Base-by-base conservation (phyloP, 2,888 invertebrate species). In the Neocrepidodera transversa region DNA sequence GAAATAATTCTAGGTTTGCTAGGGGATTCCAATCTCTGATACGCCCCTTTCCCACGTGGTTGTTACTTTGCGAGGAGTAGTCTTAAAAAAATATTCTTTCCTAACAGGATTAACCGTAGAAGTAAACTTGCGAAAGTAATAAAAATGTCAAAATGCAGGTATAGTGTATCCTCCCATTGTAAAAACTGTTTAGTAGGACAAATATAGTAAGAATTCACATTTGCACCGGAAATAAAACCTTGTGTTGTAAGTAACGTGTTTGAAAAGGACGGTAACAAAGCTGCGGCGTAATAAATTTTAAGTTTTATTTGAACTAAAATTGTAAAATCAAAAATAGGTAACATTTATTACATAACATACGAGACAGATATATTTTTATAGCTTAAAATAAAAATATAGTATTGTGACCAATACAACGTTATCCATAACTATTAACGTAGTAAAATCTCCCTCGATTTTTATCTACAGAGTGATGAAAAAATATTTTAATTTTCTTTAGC, bases 1-100 rank as follows among this genome's bases (percentile, higher is more conserved):
- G 52, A 47, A 56, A 56, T 60, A 60, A 60, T 60, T 56, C 60
- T 60, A 55, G 60, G 60, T 58, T 58, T 53, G 48, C 47, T 53
- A 53, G 52, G 53, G 58, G 52, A 53, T 58, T 47, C 52, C 40
- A 49, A 48, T 40, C 38, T 28, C 35, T 17, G 53, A 36, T 53
- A 52, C 58, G 58, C 58, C 58, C 53, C 40, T 58, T 58, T 58
- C 58, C 58, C 58, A 58, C 53, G 58, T 58, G 36, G 42, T 53
- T 38, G 28, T 4, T 51, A 36, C 45, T 45, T 35, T 36, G 43
- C 28, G 35, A 54, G 36, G 18, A 36, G 45, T 36, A 45, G 26
- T 14, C 35, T 16, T 23, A 5, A 54, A 54, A 54, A 47, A 43
- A 42, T n/a, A n/a, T n/a, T 7, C 14, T 13, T 38, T 49, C 23